Base-by-base conservation (phyloP, 2,797 vertebrate genomes). In the Acanthornis magna region DNA sequence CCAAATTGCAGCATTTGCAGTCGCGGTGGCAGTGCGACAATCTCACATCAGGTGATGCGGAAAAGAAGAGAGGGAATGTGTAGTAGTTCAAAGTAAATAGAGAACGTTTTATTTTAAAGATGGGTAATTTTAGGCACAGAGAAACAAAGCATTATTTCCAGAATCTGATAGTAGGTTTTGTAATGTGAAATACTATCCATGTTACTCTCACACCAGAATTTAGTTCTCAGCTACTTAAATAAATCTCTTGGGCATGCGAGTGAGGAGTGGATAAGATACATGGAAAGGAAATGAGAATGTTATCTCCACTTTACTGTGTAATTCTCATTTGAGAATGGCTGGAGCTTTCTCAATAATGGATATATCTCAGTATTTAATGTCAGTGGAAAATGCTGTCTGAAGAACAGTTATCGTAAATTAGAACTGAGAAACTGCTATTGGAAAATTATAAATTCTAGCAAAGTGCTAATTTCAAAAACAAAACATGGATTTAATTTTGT, bases 401-500 rank as follows among this genome's bases (percentile, higher is more conserved):
- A 63, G 43, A 92, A 88, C 34, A 68, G 68, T 70, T 51, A 43
- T 15, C 75, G 62, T 75, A 92, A 91, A 90, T 82, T 55, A 85
- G 50, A 87, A 78, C 40, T 34, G 66, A 90, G 81, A 84, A 93
- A 80, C 16, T 51, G 34, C 38, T 84, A 7, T 29, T 88, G 77
- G 42, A 88, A 92, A 89, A 73, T 61, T 93, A 30, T 36, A 85
- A 83, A 89, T 61, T 50, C 82, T 72, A 75, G 30, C 53, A 77
- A 95, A 93, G 48, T 88, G n/a, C 82, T 93, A 62, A 93, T 96
- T 93, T 91, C 20, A 72, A 66, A 96, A 95, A 67, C 11, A 40
- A 85, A 93, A 74, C 43, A 47, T 0, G 2, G 43, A 50, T 70
- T 97, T 96, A 7, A 63, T 92, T 96, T 96, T 92, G 61, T 67